A percentile compares a stretch with the other conserved stretches of the same genome.
Conservation (phyloP, 2,888 invertebrate species). For the Amblyteles armatorius region DNA sequence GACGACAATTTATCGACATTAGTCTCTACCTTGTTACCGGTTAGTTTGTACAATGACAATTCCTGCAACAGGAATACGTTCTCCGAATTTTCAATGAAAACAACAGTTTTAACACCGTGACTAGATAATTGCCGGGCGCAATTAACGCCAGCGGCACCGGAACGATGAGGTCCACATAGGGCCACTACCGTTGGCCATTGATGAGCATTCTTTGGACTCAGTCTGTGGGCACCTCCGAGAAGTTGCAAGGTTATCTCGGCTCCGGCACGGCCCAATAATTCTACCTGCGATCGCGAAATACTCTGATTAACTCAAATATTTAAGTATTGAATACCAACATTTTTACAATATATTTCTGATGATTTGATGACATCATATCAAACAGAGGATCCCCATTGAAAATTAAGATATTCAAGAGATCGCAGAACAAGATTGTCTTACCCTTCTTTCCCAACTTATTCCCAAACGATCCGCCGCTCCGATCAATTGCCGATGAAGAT, state of each 20-base stretch:
- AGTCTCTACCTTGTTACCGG: constrained; percentile 87
- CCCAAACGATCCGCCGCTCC: constrained; percentile 89
- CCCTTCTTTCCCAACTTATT: constrained; percentile 87
- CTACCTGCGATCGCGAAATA: constrained; percentile 84
- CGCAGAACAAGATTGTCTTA: constrained; percentile 61
- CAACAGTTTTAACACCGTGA: constrained; percentile 91
- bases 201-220: constrained; percentile 95
- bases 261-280: constrained; percentile 93
- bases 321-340: neutral
- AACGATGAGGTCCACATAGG: constrained; percentile 89
- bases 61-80: constrained; percentile 87
- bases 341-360: neutral
- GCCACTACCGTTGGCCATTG: constrained; percentile 94
- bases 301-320: neutral
- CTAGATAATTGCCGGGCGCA: constrained; percentile 93
- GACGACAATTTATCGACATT: constrained; percentile 85
- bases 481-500: constrained; percentile 89
- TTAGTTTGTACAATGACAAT: constrained; percentile 89
- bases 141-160: constrained; percentile 90
- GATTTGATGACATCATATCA: neutral
- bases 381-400: neutral
- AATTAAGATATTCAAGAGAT: neutral
- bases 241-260: constrained; percentile 94
- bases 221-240: constrained; percentile 93
- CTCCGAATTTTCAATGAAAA: constrained; percentile 86